These are phyloP conservation scores for Pseudachorutes palmiensis DNA, from an alignment of 1,140 invertebrate genomes.

Conservation along the genomic window DNA sequence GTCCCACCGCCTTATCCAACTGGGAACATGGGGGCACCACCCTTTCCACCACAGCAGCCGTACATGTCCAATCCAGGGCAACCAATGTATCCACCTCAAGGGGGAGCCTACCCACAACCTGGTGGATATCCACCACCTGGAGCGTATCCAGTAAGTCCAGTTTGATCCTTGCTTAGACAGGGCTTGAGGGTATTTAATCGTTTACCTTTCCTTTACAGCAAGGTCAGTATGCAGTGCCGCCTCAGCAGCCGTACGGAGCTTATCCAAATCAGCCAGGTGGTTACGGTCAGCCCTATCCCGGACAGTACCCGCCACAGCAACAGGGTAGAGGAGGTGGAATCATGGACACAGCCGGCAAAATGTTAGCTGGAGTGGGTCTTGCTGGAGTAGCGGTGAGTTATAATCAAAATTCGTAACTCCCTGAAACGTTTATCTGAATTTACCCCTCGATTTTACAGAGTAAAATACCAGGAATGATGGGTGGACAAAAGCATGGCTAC, in stretches of 20 bases:
- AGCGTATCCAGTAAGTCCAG: conserved; percentile 12
- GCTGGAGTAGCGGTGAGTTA: conserved; percentile 32
- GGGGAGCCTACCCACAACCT: conserved; percentile 14
- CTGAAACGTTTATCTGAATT: neutral
- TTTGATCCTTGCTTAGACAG: too few species aligned
- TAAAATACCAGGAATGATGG: conserved; percentile 34
- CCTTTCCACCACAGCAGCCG: neutral
- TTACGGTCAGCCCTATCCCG: conserved; percentile 17
- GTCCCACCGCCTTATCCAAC: conserved; percentile 12
- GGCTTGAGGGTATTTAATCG: too few species aligned
- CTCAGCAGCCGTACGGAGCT: conserved; percentile 11
- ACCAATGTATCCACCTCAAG: conserved; percentile 10
- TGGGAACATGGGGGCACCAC: conserved; percentile 10
- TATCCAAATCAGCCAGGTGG: conserved; percentile 15
- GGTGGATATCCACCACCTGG: neutral
- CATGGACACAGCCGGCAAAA: conserved; percentile 38
- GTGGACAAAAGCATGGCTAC: neutral
- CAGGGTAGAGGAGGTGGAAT: conserved; percentile 30
- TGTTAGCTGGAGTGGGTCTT: conserved; percentile 41
- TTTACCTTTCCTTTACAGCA: too few species aligned
- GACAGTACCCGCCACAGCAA: conserved; percentile 17
- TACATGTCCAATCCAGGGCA: neutral
- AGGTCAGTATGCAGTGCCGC: conserved; percentile 10
- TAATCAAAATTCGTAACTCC: neutral
- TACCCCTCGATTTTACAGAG: conserved; percentile 1